Conservation (phyloP, 37 sponge, comb jelly and placozoan species). For the Hexactinellida sp. region DNA sequence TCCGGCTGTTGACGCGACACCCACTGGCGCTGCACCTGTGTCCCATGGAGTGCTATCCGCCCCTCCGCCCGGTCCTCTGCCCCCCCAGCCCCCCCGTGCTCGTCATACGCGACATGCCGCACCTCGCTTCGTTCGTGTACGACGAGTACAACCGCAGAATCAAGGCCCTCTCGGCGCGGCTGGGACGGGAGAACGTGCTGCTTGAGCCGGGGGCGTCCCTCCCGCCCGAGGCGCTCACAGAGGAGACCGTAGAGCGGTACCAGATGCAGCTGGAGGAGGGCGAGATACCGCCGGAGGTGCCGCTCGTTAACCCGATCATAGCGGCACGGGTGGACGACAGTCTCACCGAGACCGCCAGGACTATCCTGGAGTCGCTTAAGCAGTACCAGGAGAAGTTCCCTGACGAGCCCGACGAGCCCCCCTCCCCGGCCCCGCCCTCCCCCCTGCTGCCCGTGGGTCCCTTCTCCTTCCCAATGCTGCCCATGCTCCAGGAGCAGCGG, state of each 20-base stretch:
- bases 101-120: conserved; percentile 48
- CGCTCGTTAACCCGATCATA: not conserved
- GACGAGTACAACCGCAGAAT: conserved; percentile 44
- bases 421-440: not conserved
- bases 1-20: conserved; percentile 50
- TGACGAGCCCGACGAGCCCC: not conserved
- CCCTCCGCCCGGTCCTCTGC: conserved; percentile 43
- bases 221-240: not conserved
- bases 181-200: not conserved
- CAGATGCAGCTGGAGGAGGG: conserved; percentile 14
- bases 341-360: not conserved
- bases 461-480: conserved; percentile 5
- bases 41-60: conserved; percentile 70
- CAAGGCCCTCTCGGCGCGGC: conserved; percentile 21
- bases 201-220: not conserved
- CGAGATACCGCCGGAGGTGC: not conserved
- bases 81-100: conserved; percentile 21
- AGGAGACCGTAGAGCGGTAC: conserved; percentile 5
- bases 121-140: conserved; percentile 60
- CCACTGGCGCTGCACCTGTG: conserved; percentile 58
- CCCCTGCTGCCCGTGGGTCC: not conserved
- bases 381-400: not conserved
- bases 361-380: not conserved
- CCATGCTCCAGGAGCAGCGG: not conserved
- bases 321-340: not conserved